These are phyloP conservation scores for Theretra japonica DNA, from an alignment of 2,888 invertebrate genomes.

Conservation along the genomic window DNA sequence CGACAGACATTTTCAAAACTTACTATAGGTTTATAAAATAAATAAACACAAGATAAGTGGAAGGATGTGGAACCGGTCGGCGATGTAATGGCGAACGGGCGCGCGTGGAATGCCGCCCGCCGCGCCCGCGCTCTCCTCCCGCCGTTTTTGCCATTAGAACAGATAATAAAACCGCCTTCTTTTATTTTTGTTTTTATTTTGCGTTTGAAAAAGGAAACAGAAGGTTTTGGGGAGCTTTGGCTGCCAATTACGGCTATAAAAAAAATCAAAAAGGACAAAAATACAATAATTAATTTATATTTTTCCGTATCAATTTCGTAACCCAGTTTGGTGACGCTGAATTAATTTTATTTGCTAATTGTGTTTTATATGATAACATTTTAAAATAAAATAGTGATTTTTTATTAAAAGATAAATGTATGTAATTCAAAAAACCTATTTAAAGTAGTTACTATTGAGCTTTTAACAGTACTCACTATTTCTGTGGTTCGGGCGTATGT, in stretches of 20 bases:
- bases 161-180: slow-evolving; percentile 9
- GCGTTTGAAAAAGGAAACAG: background rate
- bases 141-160: slow-evolving; percentile 23
- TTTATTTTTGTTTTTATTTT: slow-evolving; percentile 12
- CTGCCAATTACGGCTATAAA: too few relatives aligned
- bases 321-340: too few relatives aligned
- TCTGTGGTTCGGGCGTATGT: background rate
- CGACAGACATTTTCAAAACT: slow-evolving; percentile 7
- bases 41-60: slow-evolving; percentile 55
- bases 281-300: too few relatives aligned
- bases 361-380: too few relatives aligned
- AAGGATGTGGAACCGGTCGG: slow-evolving; percentile 70
- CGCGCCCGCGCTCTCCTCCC: slow-evolving; percentile 12
- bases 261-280: too few relatives aligned
- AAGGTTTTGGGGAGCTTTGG: too few relatives aligned
- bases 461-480: too few relatives aligned
- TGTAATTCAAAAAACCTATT: too few relatives aligned
- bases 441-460: background rate
- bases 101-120: slow-evolving; percentile 54
- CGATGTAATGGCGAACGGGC: slow-evolving; percentile 31
- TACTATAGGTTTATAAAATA: slow-evolving; percentile 45
- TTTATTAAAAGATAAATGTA: too few relatives aligned
- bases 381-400: too few relatives aligned
- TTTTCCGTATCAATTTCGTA: too few relatives aligned
- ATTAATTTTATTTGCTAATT: too few relatives aligned